Percentiles rank a stretch among this genome's conserved stretches.
Conservation (phyloP, 2,888 invertebrate species). For the Fragum whitleyi region DNA sequence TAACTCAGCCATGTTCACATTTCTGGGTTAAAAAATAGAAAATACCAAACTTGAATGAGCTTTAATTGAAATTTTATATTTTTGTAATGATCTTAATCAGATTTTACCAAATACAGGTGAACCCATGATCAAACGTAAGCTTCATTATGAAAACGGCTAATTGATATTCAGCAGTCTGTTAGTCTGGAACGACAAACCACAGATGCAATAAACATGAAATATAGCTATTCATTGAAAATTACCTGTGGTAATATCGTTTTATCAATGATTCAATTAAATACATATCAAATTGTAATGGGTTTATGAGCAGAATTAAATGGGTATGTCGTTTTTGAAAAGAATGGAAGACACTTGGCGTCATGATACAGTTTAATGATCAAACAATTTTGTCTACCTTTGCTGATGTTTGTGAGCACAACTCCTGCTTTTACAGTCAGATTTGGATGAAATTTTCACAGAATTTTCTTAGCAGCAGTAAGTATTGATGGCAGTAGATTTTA, state of each 20-base stretch:
- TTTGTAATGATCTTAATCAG: too few relatives aligned
- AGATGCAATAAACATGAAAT: constrained; percentile 2
- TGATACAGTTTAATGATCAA: not conserved
- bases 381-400: too few relatives aligned
- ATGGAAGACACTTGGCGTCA: not conserved
- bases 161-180: constrained; percentile 2
- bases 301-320: constrained; percentile 7
- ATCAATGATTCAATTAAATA: constrained; percentile 15
- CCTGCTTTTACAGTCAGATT: too few relatives aligned
- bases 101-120: too few relatives aligned
- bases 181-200: constrained; percentile 1
- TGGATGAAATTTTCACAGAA: too few relatives aligned
- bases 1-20: too few relatives aligned
- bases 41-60: too few relatives aligned
- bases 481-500: too few relatives aligned
- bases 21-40: too few relatives aligned
- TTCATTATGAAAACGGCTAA: not conserved
- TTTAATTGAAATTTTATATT: too few relatives aligned
- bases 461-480: too few relatives aligned
- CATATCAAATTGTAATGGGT: constrained; percentile 18
- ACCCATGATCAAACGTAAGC: not conserved
- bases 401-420: too few relatives aligned
- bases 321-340: not conserved
- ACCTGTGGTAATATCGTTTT: constrained; percentile 7
- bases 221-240: not conserved